Conservation (phyloP, 2,888 invertebrate species). For the Euzophera pinguis region DNA sequence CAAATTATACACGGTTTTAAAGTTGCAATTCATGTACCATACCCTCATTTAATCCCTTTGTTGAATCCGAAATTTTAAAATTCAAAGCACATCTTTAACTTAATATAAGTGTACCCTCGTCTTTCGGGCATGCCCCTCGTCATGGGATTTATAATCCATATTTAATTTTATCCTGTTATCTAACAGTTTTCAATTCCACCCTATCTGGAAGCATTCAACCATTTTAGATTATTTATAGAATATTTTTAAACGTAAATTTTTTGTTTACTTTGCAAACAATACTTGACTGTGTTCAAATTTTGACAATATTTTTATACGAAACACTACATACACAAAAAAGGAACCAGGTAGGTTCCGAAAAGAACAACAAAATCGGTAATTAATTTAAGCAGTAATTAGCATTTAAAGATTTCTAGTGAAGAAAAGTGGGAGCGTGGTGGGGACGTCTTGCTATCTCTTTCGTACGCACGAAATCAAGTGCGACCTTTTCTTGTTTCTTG, state of each 20-base stretch:
- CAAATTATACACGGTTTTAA: background rate
- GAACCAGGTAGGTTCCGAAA: too few relatives aligned
- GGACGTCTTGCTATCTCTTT: too few relatives aligned
- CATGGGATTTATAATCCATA: slow-evolving; percentile 2
- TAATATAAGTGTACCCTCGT: background rate
- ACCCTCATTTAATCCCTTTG: slow-evolving; percentile 2
- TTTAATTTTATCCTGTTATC: slow-evolving; percentile 8
- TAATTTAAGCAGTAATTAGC: too few relatives aligned
- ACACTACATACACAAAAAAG: too few relatives aligned
- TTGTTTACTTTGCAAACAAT: background rate
- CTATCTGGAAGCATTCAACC: background rate
- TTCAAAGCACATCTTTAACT: slow-evolving; percentile 10
- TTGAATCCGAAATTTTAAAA: slow-evolving; percentile 4
- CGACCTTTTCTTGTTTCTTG: too few relatives aligned
- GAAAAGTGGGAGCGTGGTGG: too few relatives aligned
- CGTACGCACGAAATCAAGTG: too few relatives aligned
- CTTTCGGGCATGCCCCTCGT: background rate
- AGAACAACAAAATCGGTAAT: too few relatives aligned
- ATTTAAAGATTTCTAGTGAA: too few relatives aligned
- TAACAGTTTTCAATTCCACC: slow-evolving; percentile 5
- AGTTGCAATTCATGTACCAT: background rate
- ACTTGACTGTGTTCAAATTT: too few relatives aligned
- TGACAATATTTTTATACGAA: too few relatives aligned
- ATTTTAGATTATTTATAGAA: background rate
- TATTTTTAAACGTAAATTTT: background rate